phyloP scores from a whole-genome alignment of 92 coral and sea anemone species.

The Virgularia gustaviana region DNA sequence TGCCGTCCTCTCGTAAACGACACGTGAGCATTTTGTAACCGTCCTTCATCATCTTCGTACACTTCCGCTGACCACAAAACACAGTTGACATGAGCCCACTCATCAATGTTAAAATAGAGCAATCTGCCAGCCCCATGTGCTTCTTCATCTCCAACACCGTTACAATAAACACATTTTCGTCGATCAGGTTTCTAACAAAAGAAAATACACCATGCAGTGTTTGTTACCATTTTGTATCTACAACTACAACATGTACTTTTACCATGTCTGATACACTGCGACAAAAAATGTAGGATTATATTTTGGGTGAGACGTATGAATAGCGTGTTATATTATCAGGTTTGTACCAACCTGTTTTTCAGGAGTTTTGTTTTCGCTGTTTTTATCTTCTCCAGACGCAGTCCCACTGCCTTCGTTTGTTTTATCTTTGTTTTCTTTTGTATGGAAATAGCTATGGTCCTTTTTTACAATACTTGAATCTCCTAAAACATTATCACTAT shows the following conservation, averaged over 20 bases:
- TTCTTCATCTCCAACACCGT: slow-evolving; percentile 65
- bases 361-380: neutral
- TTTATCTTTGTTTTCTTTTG: neutral
- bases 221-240: too few relatives aligned
- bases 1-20: slow-evolving; percentile 88
- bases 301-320: slow-evolving; percentile 19
- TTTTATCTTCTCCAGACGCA: neutral
- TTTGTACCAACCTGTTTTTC: too few relatives aligned
- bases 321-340: too few relatives aligned
- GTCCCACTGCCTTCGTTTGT: neutral
- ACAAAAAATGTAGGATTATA: too few relatives aligned
- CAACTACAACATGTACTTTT: too few relatives aligned
- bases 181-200: slow-evolving; percentile 61
- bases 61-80: slow-evolving; percentile 99
- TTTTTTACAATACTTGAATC: neutral
- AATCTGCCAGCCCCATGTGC: slow-evolving; percentile 78
- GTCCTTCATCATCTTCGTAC: slow-evolving; percentile 92
- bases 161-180: slow-evolving; percentile 84
- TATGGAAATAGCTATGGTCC: slow-evolving; percentile 22
- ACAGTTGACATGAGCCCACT: slow-evolving; percentile 98
- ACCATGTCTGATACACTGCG: too few relatives aligned
- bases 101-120: slow-evolving; percentile 74
- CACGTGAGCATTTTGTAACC: slow-evolving; percentile 90
- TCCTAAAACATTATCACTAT: slow-evolving; percentile 26
- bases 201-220: too few relatives aligned